Evolutionary conservation across 2,113 vertebrate species (phyloP).

Genomic region (Tautogolabrus adspersus): DNA sequence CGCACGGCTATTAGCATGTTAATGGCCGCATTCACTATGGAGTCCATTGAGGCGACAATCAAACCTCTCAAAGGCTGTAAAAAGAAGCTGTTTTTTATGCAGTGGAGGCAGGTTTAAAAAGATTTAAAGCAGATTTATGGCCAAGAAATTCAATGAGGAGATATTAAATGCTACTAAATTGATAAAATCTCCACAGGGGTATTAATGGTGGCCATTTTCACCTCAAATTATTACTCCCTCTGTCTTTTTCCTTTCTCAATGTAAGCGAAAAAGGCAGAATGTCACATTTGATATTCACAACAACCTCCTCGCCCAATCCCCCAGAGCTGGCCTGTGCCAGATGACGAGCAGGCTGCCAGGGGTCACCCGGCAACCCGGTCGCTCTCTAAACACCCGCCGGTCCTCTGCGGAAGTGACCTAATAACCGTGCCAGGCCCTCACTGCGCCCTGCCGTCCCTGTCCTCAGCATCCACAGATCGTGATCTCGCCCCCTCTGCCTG

Average conservation of each 20-base stretch:
- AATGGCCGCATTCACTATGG: slow-evolving; percentile 65
- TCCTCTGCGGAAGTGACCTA: slow-evolving; percentile 75
- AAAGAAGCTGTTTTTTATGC: slow-evolving; percentile 27
- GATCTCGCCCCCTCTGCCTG: slow-evolving; percentile 16
- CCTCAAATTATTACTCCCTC: slow-evolving; percentile 48
- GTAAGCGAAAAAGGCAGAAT: slow-evolving; percentile 67
- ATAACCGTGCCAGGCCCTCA: slow-evolving; percentile 59
- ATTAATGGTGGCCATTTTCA: slow-evolving; percentile 31
- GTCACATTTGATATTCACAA: slow-evolving; percentile 80
- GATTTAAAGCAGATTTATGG: slow-evolving; percentile 48
- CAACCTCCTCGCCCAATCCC: slow-evolving; percentile 64
- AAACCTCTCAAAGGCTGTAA: slow-evolving; percentile 45
- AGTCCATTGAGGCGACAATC: slow-evolving; percentile 57
- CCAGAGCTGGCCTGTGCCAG: slow-evolving; percentile 71
- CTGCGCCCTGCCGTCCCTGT: slow-evolving; percentile 15
- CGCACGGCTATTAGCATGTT: slow-evolving; percentile 71
- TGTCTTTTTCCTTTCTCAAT: slow-evolving; percentile 26
- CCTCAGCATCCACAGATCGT: slow-evolving; percentile 32
- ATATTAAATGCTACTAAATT: slow-evolving; percentile 14
- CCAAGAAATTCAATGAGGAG: slow-evolving; percentile 15
- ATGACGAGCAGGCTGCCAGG: slow-evolving; percentile 78
- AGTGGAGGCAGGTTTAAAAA: slow-evolving; percentile 8
- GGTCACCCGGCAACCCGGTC: slow-evolving; percentile 71
- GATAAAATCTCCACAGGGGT: slow-evolving; percentile 1
- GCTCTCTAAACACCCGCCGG: slow-evolving; percentile 67